These are phyloP conservation scores for Eira barbara DNA, from an alignment of 2,113 vertebrate species.

Conservation along the genomic window DNA sequence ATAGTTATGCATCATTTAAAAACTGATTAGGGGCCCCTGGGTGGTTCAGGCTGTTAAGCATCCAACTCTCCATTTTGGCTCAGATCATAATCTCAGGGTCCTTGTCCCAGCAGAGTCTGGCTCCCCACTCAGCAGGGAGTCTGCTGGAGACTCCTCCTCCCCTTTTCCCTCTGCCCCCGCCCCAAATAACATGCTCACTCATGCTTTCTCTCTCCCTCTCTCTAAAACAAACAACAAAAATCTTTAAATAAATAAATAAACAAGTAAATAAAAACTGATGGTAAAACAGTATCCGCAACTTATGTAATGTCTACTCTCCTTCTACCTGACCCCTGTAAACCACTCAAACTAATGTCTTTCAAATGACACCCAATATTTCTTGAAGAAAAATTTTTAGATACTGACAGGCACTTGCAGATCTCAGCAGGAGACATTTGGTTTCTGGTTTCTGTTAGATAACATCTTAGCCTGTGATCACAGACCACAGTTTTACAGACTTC, in stretches of 20 bases:
- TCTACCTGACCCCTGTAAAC: neutral
- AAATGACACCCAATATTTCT: slow-evolving; percentile 10
- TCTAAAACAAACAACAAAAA: neutral
- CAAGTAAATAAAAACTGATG: neutral
- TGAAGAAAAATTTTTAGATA: slow-evolving; percentile 1
- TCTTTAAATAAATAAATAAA: neutral
- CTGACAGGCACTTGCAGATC: neutral
- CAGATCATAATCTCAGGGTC: neutral
- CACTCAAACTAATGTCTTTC: slow-evolving; percentile 4
- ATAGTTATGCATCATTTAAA: neutral
- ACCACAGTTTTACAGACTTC: neutral
- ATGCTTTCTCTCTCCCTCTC: neutral
- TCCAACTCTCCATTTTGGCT: neutral
- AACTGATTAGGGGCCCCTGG: neutral
- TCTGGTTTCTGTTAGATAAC: slow-evolving; percentile 39
- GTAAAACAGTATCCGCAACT: neutral
- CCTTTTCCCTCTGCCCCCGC: neutral
- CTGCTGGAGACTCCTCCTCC: neutral
- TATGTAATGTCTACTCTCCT: neutral
- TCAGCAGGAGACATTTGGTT: slow-evolving; percentile 26
- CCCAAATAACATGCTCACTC: neutral
- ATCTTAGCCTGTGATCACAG: slow-evolving; percentile 37
- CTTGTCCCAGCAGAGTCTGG: neutral
- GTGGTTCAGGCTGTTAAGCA: neutral
- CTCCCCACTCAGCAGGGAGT: neutral